These are phyloP conservation scores for Crenuchus spilurus DNA, from an alignment of 2,797 vertebrate species.

Conservation along the genomic window DNA sequence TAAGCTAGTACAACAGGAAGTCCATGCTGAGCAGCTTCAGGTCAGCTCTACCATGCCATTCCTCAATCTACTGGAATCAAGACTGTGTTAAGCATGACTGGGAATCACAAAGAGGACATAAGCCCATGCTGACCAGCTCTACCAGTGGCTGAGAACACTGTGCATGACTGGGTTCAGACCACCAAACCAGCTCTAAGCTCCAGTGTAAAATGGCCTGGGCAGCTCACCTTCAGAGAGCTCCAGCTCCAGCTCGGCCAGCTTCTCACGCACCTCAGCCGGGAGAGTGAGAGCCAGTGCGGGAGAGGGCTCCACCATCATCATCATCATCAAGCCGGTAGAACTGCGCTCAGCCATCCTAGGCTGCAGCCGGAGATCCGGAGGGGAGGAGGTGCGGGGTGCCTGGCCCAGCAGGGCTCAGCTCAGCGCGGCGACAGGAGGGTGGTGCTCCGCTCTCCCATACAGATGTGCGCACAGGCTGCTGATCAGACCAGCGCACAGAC, in stretches of 20 bases:
- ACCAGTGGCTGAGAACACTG: too few species aligned
- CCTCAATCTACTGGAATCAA: too few species aligned
- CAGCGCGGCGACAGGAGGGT: slow-evolving; percentile 32
- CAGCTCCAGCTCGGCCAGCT: slow-evolving; percentile 85
- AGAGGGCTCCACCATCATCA: slow-evolving; percentile 80
- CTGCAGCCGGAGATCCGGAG: slow-evolving; percentile 1
- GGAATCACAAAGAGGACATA: too few species aligned
- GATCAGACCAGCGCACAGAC: neutral
- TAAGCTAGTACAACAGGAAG: too few species aligned
- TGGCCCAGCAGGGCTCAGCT: neutral
- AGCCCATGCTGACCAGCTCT: too few species aligned
- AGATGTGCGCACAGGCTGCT: slow-evolving; percentile 71
- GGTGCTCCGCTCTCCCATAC: slow-evolving; percentile 60
- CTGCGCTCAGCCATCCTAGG: slow-evolving; percentile 77
- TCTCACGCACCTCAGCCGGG: slow-evolving; percentile 82
- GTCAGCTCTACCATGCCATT: too few species aligned
- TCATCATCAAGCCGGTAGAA: slow-evolving; percentile 74
- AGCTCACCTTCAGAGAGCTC: slow-evolving; percentile 82
- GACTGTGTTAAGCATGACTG: too few species aligned
- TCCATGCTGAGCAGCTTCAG: too few species aligned
- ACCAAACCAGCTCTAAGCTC: too few species aligned
- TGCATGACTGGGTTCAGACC: too few species aligned
- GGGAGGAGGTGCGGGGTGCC: too few species aligned
- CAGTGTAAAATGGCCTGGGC: too few species aligned
- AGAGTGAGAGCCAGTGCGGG: slow-evolving; percentile 75